A percentile compares a stretch with the other conserved stretches of the same genome.
These are phyloP conservation scores for Peromyscus nudipes DNA, from an alignment of 2,797 vertebrate species.

Conservation along the genomic window DNA sequence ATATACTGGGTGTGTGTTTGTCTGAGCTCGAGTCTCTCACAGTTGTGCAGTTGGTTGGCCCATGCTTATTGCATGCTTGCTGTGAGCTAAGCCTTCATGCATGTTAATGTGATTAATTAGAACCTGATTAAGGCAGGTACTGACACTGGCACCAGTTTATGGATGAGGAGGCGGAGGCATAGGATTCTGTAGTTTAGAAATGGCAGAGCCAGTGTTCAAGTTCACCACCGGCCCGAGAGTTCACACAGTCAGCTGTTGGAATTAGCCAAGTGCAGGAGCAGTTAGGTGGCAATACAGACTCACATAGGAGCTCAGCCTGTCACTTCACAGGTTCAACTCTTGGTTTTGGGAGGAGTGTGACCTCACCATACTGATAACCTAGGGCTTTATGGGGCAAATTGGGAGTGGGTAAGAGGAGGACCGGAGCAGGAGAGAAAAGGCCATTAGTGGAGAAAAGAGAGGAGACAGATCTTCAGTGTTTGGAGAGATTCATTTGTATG, in stretches of 20 bases:
- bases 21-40: neutral
- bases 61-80: neutral
- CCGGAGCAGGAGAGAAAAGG: neutral
- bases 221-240: neutral
- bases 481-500: neutral
- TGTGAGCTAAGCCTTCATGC: neutral
- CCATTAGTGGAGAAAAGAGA: neutral
- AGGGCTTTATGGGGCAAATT: neutral
- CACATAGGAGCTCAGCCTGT: neutral
- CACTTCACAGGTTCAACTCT: neutral
- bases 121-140: neutral
- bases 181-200: neutral
- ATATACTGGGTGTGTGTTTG: neutral
- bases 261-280: neutral
- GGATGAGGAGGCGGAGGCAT: neutral
- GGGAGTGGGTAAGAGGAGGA: neutral
- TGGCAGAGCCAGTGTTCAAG: neutral
- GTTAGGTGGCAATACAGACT: neutral
- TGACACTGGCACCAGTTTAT: neutral
- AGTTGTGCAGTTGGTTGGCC: neutral
- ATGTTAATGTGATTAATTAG: neutral
- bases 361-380: neutral
- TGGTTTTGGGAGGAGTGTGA: neutral
- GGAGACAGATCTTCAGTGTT: neutral
- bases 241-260: neutral